Conservation (phyloP, 2,888 invertebrate species). For the Drosophila mayaguana region DNA sequence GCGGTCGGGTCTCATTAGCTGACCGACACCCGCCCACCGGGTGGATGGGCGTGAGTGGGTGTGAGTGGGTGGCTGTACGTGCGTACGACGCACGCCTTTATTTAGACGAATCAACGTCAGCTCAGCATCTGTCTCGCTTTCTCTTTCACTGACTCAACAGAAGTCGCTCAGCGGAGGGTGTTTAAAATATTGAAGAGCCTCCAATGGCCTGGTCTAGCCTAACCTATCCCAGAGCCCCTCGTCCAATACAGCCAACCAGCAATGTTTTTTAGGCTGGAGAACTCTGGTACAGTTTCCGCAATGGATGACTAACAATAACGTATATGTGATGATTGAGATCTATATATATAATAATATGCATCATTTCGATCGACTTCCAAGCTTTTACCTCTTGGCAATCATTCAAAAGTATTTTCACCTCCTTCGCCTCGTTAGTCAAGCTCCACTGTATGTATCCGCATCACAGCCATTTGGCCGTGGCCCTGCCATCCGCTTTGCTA, state of each 20-base stretch:
- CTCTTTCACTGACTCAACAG: constrained; percentile 1
- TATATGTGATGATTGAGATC: not conserved
- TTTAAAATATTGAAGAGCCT: constrained; percentile 55
- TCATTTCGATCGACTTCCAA: too few species aligned
- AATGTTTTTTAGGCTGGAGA: not conserved
- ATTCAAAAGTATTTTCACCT: not conserved
- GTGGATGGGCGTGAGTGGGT: not conserved
- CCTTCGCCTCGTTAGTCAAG: not conserved
- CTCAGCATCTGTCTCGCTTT: constrained; percentile 19
- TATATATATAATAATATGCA: too few species aligned
- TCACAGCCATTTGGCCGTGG: not conserved
- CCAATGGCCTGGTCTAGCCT: constrained; percentile 33
- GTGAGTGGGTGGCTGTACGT: not conserved
- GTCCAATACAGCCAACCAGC: constrained; percentile 8
- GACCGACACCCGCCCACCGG: constrained; percentile 23
- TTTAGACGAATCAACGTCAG: constrained; percentile 64
- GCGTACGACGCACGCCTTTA: constrained; percentile 26
- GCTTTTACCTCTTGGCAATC: not conserved
- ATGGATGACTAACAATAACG: not conserved
- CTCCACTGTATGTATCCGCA: not conserved
- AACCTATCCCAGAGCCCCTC: not conserved
- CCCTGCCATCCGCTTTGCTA: constrained; percentile 44
- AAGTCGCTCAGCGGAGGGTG: constrained; percentile 56
- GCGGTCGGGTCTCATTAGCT: constrained; percentile 53
- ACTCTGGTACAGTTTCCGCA: constrained; percentile 1